These are phyloP conservation scores for Pseudotriccus pelzelni DNA, from an alignment of 2,797 vertebrate species.

Conservation along the genomic window DNA sequence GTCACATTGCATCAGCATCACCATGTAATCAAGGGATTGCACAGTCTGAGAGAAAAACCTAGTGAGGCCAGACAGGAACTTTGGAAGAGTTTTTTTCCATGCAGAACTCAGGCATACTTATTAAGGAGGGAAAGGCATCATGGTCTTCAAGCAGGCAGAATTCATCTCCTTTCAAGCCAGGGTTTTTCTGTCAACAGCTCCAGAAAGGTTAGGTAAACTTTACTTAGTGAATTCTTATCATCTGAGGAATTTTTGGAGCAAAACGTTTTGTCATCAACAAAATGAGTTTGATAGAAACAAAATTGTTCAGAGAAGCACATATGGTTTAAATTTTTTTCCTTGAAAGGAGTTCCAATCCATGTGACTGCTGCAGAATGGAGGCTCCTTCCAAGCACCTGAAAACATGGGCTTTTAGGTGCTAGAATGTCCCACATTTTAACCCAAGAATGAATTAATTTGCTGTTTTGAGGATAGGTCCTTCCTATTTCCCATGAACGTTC, in stretches of 20 bases:
- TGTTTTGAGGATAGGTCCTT: neutral
- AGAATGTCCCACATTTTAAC: neutral
- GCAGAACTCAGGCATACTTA: neutral
- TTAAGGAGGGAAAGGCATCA: neutral
- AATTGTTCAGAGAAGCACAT: neutral
- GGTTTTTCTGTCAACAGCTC: neutral
- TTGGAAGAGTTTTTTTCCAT: neutral
- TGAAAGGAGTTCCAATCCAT: neutral
- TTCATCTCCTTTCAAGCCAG: neutral
- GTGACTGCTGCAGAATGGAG: neutral
- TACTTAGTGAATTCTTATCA: neutral
- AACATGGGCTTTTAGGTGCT: neutral
- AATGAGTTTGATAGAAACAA: neutral
- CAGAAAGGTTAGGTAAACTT: slow-evolving; percentile 23
- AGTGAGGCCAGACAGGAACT: neutral
- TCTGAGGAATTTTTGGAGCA: neutral
- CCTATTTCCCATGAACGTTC: neutral
- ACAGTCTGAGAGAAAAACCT: neutral
- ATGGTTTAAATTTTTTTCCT: neutral
- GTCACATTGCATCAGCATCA: neutral
- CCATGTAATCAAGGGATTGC: slow-evolving; percentile 14
- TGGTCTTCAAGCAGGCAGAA: neutral
- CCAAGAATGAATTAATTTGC: neutral
- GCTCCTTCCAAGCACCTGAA: neutral
- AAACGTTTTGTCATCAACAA: slow-evolving; percentile 14